Evolutionary conservation across 2,888 invertebrate genomes (phyloP).

Genomic region (Eutolmus rufibarbis): DNA sequence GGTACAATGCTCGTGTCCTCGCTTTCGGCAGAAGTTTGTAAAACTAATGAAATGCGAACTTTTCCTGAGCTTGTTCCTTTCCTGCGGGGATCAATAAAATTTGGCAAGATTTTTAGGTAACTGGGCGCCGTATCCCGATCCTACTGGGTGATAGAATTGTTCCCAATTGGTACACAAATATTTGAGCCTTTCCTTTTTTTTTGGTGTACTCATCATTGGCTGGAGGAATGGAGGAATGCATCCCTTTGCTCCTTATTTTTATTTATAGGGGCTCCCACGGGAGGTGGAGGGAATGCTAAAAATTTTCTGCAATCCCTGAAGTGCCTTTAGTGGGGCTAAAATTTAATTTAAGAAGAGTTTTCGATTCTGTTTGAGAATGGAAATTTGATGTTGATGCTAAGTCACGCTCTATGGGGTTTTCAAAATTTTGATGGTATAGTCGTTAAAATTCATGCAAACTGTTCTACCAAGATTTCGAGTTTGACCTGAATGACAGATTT

Average conservation of each 20-base stretch:
- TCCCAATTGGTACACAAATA: slow-evolving; percentile 30
- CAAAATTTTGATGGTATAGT: background rate
- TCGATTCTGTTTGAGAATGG: background rate
- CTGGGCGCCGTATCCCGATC: background rate
- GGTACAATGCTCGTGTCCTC: background rate
- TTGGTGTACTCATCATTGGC: background rate
- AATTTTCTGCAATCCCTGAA: slow-evolving; percentile 14
- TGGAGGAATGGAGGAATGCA: background rate
- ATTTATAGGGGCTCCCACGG: background rate
- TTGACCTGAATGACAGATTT: too few species aligned
- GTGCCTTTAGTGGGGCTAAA: background rate
- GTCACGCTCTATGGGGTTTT: background rate
- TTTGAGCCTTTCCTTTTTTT: background rate
- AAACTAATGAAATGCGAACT: background rate
- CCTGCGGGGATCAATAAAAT: background rate
- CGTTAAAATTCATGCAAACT: background rate
- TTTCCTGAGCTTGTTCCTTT: background rate
- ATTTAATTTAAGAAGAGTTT: background rate
- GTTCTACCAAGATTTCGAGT: background rate
- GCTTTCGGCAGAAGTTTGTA: background rate
- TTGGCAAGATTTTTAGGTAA: slow-evolving; percentile 1
- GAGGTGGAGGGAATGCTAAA: background rate
- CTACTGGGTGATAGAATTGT: background rate
- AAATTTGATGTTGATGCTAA: background rate
- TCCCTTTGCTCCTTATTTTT: background rate